Percentiles rank a stretch among this genome's conserved stretches.
Conservation (phyloP, 2,797 vertebrate genomes). For the Argya squamiceps region DNA sequence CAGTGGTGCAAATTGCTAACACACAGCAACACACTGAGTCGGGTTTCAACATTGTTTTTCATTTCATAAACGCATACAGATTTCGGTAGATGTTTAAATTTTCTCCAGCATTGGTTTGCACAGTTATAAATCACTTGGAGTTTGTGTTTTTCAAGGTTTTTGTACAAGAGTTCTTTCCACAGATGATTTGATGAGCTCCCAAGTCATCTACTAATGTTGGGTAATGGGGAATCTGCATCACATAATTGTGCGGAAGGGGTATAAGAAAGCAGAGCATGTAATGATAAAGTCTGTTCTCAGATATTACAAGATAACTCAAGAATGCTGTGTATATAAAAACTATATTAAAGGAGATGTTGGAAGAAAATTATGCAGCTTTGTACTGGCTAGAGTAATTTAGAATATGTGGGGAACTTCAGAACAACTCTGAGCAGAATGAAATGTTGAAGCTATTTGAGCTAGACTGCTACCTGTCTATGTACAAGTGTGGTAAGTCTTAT, state of each 20-base stretch:
- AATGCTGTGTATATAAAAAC: not conserved
- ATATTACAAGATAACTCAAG: not conserved
- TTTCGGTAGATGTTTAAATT: not conserved
- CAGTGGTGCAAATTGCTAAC: constrained; percentile 1
- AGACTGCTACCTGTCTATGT: not conserved
- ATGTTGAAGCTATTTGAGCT: not conserved
- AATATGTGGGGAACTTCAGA: not conserved
- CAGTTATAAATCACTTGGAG: not conserved
- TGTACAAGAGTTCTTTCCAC: not conserved
- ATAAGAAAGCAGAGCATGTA: not conserved
- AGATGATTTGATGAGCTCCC: not conserved
- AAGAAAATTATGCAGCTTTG: not conserved
- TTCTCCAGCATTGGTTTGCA: not conserved
- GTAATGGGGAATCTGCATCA: not conserved
- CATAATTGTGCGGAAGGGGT: not conserved
- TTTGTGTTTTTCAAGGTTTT: not conserved
- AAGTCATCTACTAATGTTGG: not conserved
- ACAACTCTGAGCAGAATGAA: not conserved
- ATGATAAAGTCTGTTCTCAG: not conserved
- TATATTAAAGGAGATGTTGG: not conserved
- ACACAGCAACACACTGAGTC: not conserved
- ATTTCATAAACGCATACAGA: not conserved
- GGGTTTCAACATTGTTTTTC: not conserved
- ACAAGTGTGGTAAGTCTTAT: not conserved
- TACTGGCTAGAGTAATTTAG: not conserved